Evolutionary conservation across 2,113 vertebrate genomes (phyloP).

Genomic region (Rhinoderma darwinii): DNA sequence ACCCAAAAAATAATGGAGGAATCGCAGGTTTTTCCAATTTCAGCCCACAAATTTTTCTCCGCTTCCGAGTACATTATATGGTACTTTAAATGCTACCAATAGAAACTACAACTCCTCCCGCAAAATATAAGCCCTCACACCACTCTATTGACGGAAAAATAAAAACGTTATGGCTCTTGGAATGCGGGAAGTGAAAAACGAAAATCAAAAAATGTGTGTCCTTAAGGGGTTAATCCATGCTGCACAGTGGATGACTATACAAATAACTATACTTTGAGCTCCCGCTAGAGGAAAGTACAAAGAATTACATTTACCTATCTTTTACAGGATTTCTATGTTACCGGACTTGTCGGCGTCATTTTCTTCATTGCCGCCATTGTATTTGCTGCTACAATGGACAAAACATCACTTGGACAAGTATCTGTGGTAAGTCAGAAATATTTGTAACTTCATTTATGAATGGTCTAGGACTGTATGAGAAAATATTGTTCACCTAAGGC

Average conservation of each 20-base stretch:
- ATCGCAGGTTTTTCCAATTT: no score
- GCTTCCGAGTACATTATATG: no score
- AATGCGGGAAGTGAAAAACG: no score
- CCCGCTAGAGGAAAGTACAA: constrained; percentile 4
- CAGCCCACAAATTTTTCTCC: no score
- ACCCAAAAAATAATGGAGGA: no score
- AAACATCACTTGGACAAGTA: constrained; percentile 59
- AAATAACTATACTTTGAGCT: not conserved
- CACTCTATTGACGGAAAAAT: no score
- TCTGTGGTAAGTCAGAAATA: constrained; percentile 76
- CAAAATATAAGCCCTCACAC: no score
- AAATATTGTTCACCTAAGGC: not conserved
- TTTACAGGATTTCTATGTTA: constrained; percentile 78
- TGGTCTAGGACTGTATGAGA: not conserved
- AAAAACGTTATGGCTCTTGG: no score
- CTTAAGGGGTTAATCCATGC: no score
- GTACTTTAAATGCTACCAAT: no score
- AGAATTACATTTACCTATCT: constrained; percentile 14
- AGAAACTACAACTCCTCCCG: no score
- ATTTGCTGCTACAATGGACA: constrained; percentile 68
- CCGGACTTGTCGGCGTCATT: not conserved
- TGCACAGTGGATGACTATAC: not conserved
- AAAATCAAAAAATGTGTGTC: no score
- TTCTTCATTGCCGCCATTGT: constrained; percentile 78
- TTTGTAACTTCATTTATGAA: not conserved